Evolutionary conservation across 2,113 vertebrate genomes (phyloP).

Genomic region (Petromus typicus): DNA sequence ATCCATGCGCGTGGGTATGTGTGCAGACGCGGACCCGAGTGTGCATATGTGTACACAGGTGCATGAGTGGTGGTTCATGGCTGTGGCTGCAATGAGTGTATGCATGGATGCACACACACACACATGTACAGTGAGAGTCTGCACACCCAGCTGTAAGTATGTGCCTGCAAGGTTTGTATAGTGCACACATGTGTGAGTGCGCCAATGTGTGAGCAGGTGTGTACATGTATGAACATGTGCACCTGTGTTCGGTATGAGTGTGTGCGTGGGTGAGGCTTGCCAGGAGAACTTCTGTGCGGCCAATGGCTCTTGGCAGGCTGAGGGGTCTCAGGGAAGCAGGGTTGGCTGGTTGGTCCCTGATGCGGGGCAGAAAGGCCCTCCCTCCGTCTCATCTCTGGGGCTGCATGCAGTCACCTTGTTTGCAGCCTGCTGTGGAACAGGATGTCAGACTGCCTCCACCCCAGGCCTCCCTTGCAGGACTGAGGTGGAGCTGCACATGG

Average conservation of each 20-base stretch:
- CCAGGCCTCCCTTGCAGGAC: background rate
- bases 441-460: background rate
- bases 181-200: background rate
- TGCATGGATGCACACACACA: too few species aligned
- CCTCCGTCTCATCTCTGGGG: background rate
- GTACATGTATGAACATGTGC: background rate
- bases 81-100: background rate
- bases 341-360: background rate
- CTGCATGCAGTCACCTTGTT: background rate
- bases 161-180: too few species aligned
- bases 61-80: background rate
- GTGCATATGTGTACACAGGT: background rate
- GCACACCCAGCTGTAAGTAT: rapidly evolving
- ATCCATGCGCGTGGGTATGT: background rate
- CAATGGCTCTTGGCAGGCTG: background rate
- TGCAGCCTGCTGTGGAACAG: background rate
- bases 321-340: background rate
- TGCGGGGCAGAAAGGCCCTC: background rate
- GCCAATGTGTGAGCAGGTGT: background rate
- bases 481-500: background rate
- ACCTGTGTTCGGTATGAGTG: background rate
- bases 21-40: background rate
- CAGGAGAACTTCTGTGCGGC: background rate
- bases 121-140: too few species aligned
- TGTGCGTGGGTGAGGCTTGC: background rate